Evolutionary conservation across 2,113 vertebrate genomes (phyloP).

Genomic region (Crypturellus undulatus): DNA sequence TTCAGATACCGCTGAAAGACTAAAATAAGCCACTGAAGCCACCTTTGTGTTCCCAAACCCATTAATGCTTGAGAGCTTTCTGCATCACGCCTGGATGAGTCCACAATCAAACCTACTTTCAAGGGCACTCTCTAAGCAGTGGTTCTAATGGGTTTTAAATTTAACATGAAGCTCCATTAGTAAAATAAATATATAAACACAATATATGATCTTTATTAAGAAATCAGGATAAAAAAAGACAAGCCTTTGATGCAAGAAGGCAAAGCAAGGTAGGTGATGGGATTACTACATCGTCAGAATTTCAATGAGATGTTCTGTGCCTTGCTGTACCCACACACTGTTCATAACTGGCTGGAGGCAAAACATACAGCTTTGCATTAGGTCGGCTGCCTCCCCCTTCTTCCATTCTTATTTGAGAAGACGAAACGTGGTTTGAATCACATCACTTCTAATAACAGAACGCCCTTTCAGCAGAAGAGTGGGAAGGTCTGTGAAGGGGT

Average conservation of each 20-base stretch:
- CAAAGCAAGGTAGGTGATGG: neutral
- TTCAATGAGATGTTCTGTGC: constrained; percentile 1
- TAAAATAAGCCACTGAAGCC: neutral
- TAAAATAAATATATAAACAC: constrained; percentile 60
- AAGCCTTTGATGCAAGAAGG: constrained; percentile 50
- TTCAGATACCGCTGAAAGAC: neutral
- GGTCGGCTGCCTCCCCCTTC: neutral
- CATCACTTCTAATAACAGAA: neutral
- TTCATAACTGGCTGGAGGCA: neutral
- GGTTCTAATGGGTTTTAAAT: constrained; percentile 60
- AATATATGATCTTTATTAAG: constrained; percentile 43
- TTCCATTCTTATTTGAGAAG: neutral
- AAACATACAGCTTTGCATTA: neutral
- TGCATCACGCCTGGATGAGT: constrained; percentile 10
- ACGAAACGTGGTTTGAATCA: neutral
- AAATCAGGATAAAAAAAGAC: constrained; percentile 22
- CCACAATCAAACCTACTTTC: constrained; percentile 40
- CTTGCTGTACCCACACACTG: neutral
- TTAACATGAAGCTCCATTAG: constrained; percentile 61
- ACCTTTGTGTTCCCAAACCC: constrained; percentile 28
- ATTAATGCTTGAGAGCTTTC: constrained; percentile 23
- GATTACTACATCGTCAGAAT: constrained; percentile 29
- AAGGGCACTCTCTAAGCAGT: constrained; percentile 12
- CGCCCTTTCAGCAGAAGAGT: neutral
- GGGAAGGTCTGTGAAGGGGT: fast-evolving